Conservation (phyloP, 2,113 vertebrate genomes). For the Phrynosoma platyrhinos region DNA sequence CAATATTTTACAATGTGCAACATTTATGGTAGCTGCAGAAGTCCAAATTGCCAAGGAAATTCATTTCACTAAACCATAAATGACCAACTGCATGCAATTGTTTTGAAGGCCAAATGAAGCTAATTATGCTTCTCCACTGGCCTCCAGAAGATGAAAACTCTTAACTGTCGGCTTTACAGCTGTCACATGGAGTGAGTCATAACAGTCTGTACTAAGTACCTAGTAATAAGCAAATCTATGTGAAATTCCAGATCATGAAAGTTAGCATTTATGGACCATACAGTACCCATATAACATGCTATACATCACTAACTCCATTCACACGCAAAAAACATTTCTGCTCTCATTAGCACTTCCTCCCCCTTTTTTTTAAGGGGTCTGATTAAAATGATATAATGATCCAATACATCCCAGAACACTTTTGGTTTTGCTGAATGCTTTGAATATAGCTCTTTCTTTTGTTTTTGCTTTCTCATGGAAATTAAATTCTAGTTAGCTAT, state of each 20-base stretch:
- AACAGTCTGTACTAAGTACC: constrained; percentile 46
- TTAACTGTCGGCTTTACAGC: constrained; percentile 60
- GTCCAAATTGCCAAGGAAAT: constrained; percentile 56
- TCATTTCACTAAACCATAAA: constrained; percentile 55
- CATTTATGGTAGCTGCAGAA: constrained; percentile 47
- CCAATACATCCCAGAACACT: not conserved
- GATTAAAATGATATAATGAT: constrained; percentile 2
- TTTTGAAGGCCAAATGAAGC: constrained; percentile 54
- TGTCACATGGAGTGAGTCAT: constrained; percentile 47
- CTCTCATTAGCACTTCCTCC: not conserved
- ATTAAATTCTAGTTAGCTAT: not conserved
- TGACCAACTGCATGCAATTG: constrained; percentile 41
- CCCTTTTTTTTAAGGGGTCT: not conserved
- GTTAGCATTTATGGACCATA: constrained; percentile 48
- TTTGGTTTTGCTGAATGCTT: not conserved
- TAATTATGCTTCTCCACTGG: constrained; percentile 62
- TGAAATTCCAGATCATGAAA: constrained; percentile 56
- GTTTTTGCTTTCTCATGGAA: not conserved
- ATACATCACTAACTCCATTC: not conserved
- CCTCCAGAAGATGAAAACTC: constrained; percentile 56
- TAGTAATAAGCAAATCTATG: constrained; percentile 48
- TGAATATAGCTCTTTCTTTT: constrained; percentile 5
- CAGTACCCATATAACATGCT: not conserved
- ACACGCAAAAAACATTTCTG: constrained; percentile 2
- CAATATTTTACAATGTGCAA: not conserved